Base-by-base conservation (phyloP, 2,797 vertebrate genomes). In the Schizopygopsis malacanthus region DNA sequence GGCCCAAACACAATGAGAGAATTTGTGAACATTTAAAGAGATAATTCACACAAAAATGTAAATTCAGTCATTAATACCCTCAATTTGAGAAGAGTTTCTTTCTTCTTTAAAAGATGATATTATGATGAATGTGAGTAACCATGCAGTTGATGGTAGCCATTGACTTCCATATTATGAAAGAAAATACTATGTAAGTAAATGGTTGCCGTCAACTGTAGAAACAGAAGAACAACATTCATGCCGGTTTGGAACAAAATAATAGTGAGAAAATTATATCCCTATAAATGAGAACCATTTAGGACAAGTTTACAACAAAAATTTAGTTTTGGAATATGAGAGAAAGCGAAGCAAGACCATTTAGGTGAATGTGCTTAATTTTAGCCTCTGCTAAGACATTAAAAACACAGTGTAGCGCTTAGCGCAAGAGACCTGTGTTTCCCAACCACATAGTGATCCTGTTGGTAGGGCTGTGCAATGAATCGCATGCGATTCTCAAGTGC, bases 1-100 rank as follows among this genome's bases (percentile, higher is more conserved):
- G 18, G 33, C 65, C 39, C 8, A 39, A 69, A 69, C 65, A 67
- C 65, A 39, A 67, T 69, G 65, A 69, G 65, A 69, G 61, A 63
- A 47, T 28, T 72, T 47, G 33, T 33, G 33, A 33, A 33, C 54
- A 56, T 56, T 22, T 22, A 56, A 56, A 56, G 54, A 0, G 3
- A 56, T 22, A 56, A 20, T 22, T 50, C 47, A 50, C 47, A 50
- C 47, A 15, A 15, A 47, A 50, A 50, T 15, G 13, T 0, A 50
- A 50, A 50, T 15, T 50, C 47, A 1, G 45, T 50, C 47, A 15
- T 50, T 11, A 45, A 12, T 12, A 15, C 50, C 50, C 50, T 52
- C 0, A 16, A 52, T 6, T 16, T 52, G 15, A n/a, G n/a, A n/a
- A n/a, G 13, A 50, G 15, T 52, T 16, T 52, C 15, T 52, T 52